Evolutionary conservation across 2,888 invertebrate genomes (phyloP).

Genomic region (Lasioglossum leucozonium): DNA sequence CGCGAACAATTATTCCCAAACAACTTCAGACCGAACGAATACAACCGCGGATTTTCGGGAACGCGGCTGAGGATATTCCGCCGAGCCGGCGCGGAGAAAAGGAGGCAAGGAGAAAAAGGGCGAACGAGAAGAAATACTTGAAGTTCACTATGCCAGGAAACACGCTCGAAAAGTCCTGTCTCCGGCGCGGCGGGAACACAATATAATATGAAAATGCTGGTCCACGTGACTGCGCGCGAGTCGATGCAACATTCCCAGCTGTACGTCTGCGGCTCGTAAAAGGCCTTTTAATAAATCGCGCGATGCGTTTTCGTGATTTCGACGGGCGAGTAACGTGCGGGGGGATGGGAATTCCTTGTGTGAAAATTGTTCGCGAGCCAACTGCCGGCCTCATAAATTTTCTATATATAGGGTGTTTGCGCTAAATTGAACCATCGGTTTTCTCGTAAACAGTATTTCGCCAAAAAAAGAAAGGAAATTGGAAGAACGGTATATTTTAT

Average conservation of each 20-base stretch:
- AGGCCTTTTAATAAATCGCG: conserved; percentile 35
- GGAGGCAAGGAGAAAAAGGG: neutral
- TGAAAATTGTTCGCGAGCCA: conserved; percentile 37
- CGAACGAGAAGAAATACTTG: neutral
- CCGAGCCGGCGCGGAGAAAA: too few relatives aligned
- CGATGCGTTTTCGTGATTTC: neutral
- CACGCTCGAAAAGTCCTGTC: neutral
- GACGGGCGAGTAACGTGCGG: neutral
- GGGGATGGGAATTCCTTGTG: too few relatives aligned
- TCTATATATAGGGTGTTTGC: too few relatives aligned
- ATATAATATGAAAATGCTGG: neutral
- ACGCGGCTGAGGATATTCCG: neutral
- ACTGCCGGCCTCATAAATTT: neutral
- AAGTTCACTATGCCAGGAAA: neutral
- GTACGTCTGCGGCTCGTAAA: neutral
- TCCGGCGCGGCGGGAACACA: neutral
- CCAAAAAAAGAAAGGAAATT: too few relatives aligned
- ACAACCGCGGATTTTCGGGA: conserved; percentile 5
- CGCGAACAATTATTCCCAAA: conserved; percentile 26
- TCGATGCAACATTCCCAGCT: neutral
- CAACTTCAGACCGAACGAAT: conserved; percentile 15
- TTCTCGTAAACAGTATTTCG: too few relatives aligned
- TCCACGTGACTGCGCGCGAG: neutral
- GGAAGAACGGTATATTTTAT: too few relatives aligned
- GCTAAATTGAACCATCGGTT: too few relatives aligned